Conservation (phyloP, 2,888 invertebrate species). For the Eupithecia subfuscata region DNA sequence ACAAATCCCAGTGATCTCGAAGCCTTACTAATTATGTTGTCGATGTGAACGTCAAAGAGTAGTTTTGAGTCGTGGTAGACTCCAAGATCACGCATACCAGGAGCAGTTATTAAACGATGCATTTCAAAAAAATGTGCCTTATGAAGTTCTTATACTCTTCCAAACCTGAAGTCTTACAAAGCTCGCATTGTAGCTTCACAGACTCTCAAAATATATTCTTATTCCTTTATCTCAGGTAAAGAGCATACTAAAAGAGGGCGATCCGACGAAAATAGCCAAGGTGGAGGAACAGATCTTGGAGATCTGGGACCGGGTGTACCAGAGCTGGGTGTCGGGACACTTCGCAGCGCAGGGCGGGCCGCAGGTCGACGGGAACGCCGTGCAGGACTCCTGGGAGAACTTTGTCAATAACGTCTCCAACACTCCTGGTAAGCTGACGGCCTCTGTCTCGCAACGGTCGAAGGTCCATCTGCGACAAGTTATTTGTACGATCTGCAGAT, state of each 20-base stretch:
- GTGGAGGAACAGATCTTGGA: constrained; percentile 95
- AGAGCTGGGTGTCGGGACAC: constrained; percentile 93
- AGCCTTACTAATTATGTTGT: too few relatives aligned
- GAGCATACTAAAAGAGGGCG: constrained; percentile 91
- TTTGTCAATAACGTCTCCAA: constrained; percentile 89
- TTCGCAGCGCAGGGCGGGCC: constrained; percentile 85
- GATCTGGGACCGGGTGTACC: constrained; percentile 96
- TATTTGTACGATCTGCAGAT: too few relatives aligned
- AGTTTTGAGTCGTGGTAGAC: too few relatives aligned
- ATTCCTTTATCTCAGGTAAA: constrained; percentile 82
- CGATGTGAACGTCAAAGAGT: too few relatives aligned
- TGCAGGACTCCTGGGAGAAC: constrained; percentile 89
- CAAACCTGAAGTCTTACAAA: background rate
- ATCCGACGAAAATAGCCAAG: constrained; percentile 90
- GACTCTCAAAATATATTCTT: background rate
- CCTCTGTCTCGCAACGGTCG: too few relatives aligned
- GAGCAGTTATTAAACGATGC: too few relatives aligned
- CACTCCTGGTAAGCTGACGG: constrained; percentile 66
- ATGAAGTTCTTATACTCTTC: background rate
- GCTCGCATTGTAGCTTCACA: background rate
- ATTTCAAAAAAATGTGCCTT: too few relatives aligned
- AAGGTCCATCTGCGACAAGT: too few relatives aligned
- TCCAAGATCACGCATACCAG: too few relatives aligned
- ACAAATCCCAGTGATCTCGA: too few relatives aligned
- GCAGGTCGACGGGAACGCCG: constrained; percentile 88